Base-by-base conservation (phyloP, 2,888 invertebrate genomes). In the Clostera curtula region DNA sequence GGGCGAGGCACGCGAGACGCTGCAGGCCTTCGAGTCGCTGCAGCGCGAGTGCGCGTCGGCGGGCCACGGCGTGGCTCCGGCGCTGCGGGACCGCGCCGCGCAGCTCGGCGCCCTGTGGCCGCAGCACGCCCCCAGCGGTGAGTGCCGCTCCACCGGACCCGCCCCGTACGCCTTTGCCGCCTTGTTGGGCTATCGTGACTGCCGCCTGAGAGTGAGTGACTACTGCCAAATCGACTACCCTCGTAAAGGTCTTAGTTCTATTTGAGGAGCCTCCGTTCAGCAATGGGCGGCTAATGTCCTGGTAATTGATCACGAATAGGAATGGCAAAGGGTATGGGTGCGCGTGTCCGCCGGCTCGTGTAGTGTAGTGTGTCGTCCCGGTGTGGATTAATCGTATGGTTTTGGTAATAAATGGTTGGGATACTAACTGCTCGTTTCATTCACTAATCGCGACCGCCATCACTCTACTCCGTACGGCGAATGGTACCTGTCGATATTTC, bases 1-100 rank as follows among this genome's bases (percentile, higher is more conserved):
- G 34, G n/a, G n/a, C n/a, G 88, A 89, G 55, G 84, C 89, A 19
- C 85, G 85, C 45, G 89, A 89, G 46, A 84, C 88, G 21, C 54
- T 89, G 23, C 88, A 88, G 59, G 88, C 88, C 65, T 89, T 86
- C 64, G 87, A 85, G 27, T 87, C 88, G 65, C 64, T 90, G 49
- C 89, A 89, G 61, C 72, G 71, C 36, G 77, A 77, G 61, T 80
- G 84, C 42, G 46, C 24, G 14, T 69, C 53, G 19, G 74, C 73
- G 33, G 49, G 55, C 30, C 77, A 71, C 43, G 33, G 37, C 12
- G 68, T 69, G 14, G 46, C 61, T 19, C 12, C 37, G 3, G 66
- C 56, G 29, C 46, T 74, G 42, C 56, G 62, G 16, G 87, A 86
- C 49, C 82, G 82, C 42, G 70, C 86, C 44, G 70, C 65, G 40